Conservation (phyloP, 2,888 invertebrate genomes). For the Pseudococcus viburni region DNA sequence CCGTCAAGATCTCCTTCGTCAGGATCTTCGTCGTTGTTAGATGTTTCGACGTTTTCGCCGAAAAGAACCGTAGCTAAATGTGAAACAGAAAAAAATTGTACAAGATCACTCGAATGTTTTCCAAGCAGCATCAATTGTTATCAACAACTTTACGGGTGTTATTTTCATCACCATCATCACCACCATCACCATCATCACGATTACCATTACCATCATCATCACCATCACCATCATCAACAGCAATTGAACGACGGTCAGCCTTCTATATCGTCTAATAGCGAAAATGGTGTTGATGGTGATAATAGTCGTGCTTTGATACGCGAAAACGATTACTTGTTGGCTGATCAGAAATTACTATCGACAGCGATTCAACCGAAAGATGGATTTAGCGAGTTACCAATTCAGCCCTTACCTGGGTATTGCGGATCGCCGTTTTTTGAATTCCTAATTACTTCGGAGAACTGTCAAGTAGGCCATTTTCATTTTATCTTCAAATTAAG, state of each 20-base stretch:
- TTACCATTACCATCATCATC: conserved; percentile 17
- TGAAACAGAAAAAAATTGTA: background rate
- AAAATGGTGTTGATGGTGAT: background rate
- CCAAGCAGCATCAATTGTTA: conserved; percentile 34
- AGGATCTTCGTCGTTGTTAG: background rate
- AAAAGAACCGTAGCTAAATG: background rate
- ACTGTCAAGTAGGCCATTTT: background rate
- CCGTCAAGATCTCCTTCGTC: conserved; percentile 30
- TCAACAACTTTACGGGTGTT: conserved; percentile 45
- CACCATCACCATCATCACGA: conserved; percentile 32
- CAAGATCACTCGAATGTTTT: conserved; percentile 19
- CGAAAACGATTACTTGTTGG: background rate
- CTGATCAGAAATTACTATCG: background rate
- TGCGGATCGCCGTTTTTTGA: conserved; percentile 43
- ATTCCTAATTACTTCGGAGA: conserved; percentile 37
- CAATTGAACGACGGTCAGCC: background rate
- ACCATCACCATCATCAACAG: conserved; percentile 16
- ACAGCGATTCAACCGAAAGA: conserved; percentile 16
- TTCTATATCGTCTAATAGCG: conserved; percentile 8
- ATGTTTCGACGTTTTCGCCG: conserved; percentile 41
- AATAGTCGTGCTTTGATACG: background rate
- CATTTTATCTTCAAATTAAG: too few species aligned
- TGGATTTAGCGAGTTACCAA: conserved; percentile 23
- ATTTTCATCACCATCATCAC: conserved; percentile 44
- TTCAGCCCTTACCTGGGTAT: conserved; percentile 5